Evolutionary conservation across 2,888 invertebrate genomes (phyloP).

Genomic region (Taenaris catops): DNA sequence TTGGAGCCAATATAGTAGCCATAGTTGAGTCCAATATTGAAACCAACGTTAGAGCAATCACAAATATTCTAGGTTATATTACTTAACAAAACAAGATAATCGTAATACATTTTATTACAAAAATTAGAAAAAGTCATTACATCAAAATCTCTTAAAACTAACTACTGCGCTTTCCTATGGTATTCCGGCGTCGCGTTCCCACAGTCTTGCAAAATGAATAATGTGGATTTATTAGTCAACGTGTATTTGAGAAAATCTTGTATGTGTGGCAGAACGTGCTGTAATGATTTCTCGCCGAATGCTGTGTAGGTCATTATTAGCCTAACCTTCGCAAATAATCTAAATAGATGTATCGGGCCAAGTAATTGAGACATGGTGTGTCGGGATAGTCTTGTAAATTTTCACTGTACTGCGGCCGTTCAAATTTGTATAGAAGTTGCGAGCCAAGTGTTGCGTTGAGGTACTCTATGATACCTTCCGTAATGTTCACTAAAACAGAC

Average conservation of each 20-base stretch:
- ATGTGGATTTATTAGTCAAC: slow-evolving; percentile 87
- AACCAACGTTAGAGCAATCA: too few species aligned
- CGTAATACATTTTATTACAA: neutral
- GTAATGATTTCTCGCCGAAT: slow-evolving; percentile 92
- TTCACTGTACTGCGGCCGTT: slow-evolving; percentile 94
- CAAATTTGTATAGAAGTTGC: slow-evolving; percentile 96
- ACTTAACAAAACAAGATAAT: too few species aligned
- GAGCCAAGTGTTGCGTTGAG: slow-evolving; percentile 96
- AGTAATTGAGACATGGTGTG: slow-evolving; percentile 90
- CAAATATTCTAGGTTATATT: too few species aligned
- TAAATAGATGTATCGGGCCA: slow-evolving; percentile 94
- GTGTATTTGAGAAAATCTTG: slow-evolving; percentile 95
- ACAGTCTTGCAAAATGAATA: slow-evolving; percentile 92
- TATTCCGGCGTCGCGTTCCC: slow-evolving; percentile 94
- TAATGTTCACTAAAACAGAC: slow-evolving; percentile 82
- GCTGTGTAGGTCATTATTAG: slow-evolving; percentile 94
- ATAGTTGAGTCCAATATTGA: too few species aligned
- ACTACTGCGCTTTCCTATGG: slow-evolving; percentile 85
- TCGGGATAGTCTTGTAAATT: slow-evolving; percentile 88
- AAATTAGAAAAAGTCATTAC: neutral
- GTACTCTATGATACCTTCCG: slow-evolving; percentile 93
- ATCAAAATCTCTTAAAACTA: slow-evolving; percentile 1
- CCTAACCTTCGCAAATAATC: slow-evolving; percentile 94
- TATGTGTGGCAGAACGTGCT: slow-evolving; percentile 89
- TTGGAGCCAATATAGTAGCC: too few species aligned